phyloP scores from a whole-genome alignment of 2,888 invertebrate genomes.

The Julus scandinavius region DNA sequence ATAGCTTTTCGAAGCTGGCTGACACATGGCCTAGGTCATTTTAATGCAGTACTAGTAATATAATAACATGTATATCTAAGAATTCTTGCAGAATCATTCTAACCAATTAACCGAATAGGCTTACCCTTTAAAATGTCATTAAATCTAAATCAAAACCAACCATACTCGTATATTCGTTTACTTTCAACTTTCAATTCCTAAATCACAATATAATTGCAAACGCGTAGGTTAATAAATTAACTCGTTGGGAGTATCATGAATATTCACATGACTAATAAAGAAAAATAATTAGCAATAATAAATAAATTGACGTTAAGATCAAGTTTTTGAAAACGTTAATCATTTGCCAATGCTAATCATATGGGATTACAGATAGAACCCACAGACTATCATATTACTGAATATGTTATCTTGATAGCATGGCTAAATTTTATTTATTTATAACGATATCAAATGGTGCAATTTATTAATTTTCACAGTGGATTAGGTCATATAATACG shows the following conservation, averaged over 20 bases:
- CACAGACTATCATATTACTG: too few relatives aligned
- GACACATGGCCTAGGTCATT: background rate
- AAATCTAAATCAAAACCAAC: background rate
- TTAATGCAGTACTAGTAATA: background rate
- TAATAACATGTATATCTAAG: background rate
- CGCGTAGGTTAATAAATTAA: background rate
- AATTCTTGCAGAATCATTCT: constrained; percentile 15
- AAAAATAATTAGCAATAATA: background rate
- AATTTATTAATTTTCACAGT: too few relatives aligned
- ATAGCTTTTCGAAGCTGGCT: background rate
- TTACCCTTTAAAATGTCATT: constrained; percentile 7
- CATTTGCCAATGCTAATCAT: too few relatives aligned
- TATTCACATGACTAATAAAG: background rate
- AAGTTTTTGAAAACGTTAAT: background rate
- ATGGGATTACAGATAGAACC: too few relatives aligned
- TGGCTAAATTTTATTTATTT: too few relatives aligned
- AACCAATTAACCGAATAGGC: background rate
- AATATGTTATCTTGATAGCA: too few relatives aligned
- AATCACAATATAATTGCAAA: background rate
- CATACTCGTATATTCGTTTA: background rate
- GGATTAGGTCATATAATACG: too few relatives aligned
- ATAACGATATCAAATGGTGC: too few relatives aligned
- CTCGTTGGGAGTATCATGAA: background rate
- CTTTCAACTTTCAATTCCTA: background rate
- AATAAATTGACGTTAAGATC: background rate